A percentile compares a stretch with the other conserved stretches of the same genome.
These are phyloP conservation scores for Amblyopsis rosae DNA, from an alignment of 2,113 vertebrate genomes.

Conservation along the genomic window DNA sequence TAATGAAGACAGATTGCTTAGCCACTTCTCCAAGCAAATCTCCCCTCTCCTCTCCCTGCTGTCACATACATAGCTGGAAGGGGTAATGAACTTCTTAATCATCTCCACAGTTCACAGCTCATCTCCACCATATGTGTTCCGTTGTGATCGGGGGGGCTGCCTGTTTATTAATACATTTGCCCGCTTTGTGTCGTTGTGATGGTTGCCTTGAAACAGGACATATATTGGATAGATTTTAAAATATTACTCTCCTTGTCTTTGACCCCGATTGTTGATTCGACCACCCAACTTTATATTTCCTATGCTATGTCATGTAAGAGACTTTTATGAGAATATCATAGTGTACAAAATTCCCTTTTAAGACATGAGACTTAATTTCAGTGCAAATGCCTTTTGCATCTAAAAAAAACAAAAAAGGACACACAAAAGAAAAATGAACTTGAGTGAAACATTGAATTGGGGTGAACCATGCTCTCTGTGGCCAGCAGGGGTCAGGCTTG, in stretches of 20 bases:
- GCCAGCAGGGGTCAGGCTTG: slow-evolving; percentile 63
- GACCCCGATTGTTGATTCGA: neutral
- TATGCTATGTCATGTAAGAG: neutral
- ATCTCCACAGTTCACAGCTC: slow-evolving; percentile 11
- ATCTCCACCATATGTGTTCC: neutral
- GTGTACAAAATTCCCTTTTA: neutral
- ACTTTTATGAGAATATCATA: neutral
- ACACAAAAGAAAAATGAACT: no score
- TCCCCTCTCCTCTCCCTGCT: slow-evolving; percentile 26
- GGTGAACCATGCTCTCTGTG: neutral
- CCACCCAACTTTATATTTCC: neutral
- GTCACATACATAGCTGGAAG: slow-evolving; percentile 53
- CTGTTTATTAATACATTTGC: no score
- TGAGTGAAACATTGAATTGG: neutral
- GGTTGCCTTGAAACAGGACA: neutral
- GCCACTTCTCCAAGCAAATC: slow-evolving; percentile 22
- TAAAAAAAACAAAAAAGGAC: no score
- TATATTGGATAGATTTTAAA: neutral
- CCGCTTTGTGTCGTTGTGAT: no score
- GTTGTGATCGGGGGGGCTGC: neutral
- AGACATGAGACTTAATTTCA: neutral
- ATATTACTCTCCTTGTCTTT: slow-evolving; percentile 9
- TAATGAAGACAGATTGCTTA: slow-evolving; percentile 35
- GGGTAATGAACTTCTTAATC: slow-evolving; percentile 50
- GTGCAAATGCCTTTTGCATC: neutral